phyloP scores from a whole-genome alignment of 1,140 invertebrate genomes.

The Ooceraea biroi region DNA sequence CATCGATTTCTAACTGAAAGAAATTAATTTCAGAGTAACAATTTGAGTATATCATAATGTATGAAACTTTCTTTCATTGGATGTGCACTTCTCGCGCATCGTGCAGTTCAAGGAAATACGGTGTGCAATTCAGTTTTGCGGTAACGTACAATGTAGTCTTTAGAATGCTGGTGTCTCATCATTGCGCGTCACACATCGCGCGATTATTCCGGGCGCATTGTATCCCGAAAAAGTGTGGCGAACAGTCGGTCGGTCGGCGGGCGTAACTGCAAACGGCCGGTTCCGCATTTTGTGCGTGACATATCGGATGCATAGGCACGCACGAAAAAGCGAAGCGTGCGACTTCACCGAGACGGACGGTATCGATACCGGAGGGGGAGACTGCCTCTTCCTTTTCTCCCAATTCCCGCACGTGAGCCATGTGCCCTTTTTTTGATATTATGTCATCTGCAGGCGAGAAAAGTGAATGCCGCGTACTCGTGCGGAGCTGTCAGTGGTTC shows the following conservation, averaged over 20 bases:
- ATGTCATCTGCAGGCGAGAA: slow-evolving; percentile 73
- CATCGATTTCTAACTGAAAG: neutral
- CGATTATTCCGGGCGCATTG: neutral
- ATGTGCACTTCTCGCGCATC: neutral
- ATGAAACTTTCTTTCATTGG: neutral
- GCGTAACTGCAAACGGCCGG: slow-evolving; percentile 67
- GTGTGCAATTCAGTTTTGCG: slow-evolving; percentile 22
- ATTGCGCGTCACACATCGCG: slow-evolving; percentile 1
- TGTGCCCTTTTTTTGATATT: slow-evolving; percentile 76
- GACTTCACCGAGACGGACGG: slow-evolving; percentile 50
- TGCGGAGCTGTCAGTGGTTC: neutral
- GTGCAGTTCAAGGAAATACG: neutral
- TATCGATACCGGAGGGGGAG: slow-evolving; percentile 23
- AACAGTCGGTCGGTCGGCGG: slow-evolving; percentile 30
- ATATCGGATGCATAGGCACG: slow-evolving; percentile 80
- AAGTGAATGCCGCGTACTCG: slow-evolving; percentile 69
- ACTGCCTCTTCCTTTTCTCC: slow-evolving; percentile 72
- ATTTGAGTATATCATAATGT: neutral
- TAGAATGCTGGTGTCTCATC: too few species aligned
- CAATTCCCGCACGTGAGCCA: slow-evolving; percentile 82
- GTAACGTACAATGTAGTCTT: slow-evolving; percentile 6
- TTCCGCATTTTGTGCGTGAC: slow-evolving; percentile 69
- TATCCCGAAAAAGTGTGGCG: slow-evolving; percentile 7
- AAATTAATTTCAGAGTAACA: neutral
- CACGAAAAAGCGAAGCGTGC: slow-evolving; percentile 73